Evolutionary conservation across 2,797 vertebrate genomes (phyloP).

Genomic region (Neostethus bicornis): DNA sequence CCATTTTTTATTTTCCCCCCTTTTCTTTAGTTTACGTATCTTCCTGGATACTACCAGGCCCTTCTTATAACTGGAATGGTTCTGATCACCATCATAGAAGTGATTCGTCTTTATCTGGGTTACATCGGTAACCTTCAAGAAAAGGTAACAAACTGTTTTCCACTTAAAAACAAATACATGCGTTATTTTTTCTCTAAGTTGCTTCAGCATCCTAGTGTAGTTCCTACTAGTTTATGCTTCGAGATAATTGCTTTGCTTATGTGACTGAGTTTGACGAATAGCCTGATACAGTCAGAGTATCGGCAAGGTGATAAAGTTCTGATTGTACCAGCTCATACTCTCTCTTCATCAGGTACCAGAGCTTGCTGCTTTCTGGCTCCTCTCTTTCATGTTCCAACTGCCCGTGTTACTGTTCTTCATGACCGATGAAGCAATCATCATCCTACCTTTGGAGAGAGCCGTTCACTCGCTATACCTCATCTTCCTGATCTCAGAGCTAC

Average conservation of each 20-base stretch:
- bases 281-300: too few relatives aligned
- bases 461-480: slow-evolving; percentile 80
- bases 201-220: slow-evolving; percentile 27
- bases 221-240: slow-evolving; percentile 13
- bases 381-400: slow-evolving; percentile 86
- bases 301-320: too few relatives aligned
- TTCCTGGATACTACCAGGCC: slow-evolving; percentile 85
- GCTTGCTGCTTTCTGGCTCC: slow-evolving; percentile 86
- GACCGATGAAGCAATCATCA: slow-evolving; percentile 77
- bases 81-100: slow-evolving; percentile 79
- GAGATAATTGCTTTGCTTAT: too few relatives aligned
- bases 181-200: too few relatives aligned
- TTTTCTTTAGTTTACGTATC: too few relatives aligned
- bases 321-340: slow-evolving; percentile 3
- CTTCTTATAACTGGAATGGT: slow-evolving; percentile 80
- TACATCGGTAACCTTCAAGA: slow-evolving; percentile 88
- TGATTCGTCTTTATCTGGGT: slow-evolving; percentile 84
- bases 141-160: slow-evolving; percentile 76
- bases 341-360: slow-evolving; percentile 82
- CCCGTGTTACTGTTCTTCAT: slow-evolving; percentile 89
- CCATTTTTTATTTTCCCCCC: too few relatives aligned
- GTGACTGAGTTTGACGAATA: too few relatives aligned
- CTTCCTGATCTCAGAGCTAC: slow-evolving; percentile 79
- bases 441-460: slow-evolving; percentile 82
- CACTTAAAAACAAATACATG: slow-evolving; percentile 7